Evolutionary conservation across 30 jellyfish, hydroid and myxozoan genomes (phyloP).

Genomic region (Cassiopea andromeda): DNA sequence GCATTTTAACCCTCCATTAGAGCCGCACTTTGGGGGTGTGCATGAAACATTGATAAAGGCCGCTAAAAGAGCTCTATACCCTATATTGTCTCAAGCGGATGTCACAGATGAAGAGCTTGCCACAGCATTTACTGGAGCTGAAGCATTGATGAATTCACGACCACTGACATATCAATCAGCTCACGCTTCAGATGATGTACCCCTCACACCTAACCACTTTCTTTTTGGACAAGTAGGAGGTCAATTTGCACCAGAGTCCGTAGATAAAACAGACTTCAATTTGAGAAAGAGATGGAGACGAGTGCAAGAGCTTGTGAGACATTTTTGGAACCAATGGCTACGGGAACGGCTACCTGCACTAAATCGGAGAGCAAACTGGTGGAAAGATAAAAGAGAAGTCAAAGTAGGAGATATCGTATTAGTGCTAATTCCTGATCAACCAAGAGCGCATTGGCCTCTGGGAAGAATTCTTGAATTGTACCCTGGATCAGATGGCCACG

Average conservation of each 20-base stretch:
- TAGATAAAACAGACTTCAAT: constrained; percentile 1
- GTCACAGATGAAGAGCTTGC: constrained; percentile 29
- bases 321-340: constrained; percentile 39
- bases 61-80: constrained; percentile 52
- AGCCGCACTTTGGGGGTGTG: constrained; percentile 68
- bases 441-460: neutral
- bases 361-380: neutral
- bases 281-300: constrained; percentile 5
- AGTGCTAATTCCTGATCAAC: neutral
- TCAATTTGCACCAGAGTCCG: constrained; percentile 36
- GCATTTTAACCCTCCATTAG: constrained; percentile 69
- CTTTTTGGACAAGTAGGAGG: constrained; percentile 53
- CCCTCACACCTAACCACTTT: constrained; percentile 59
- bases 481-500: neutral
- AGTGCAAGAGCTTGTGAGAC: constrained; percentile 24
- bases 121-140: constrained; percentile 39
- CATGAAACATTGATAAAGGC: constrained; percentile 40
- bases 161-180: constrained; percentile 48
- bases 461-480: neutral
- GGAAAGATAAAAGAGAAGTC: neutral
- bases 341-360: constrained; percentile 34
- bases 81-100: constrained; percentile 25
- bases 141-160: constrained; percentile 38
- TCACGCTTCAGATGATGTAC: constrained; percentile 22
- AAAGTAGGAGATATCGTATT: neutral